These are phyloP conservation scores for Pelochelys cantorii DNA, from an alignment of 2,797 vertebrate species.

Conservation along the genomic window DNA sequence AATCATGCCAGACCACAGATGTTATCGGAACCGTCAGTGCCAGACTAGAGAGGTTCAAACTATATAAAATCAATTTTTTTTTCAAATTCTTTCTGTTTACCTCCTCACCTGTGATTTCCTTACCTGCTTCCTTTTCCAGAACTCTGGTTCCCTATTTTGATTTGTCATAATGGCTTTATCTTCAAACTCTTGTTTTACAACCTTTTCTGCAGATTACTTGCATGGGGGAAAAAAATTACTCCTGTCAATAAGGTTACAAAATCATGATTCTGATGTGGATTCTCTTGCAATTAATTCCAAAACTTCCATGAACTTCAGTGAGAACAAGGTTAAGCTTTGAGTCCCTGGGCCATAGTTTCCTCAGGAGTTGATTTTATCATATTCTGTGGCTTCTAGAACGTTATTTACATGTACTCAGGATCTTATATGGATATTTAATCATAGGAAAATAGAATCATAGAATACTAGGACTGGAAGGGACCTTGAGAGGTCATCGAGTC, in stretches of 20 bases:
- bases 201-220: background rate
- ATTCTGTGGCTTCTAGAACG: background rate
- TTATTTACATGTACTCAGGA: background rate
- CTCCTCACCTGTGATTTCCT: background rate
- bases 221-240: background rate
- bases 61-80: background rate
- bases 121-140: background rate
- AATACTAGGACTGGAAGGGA: too few relatives aligned
- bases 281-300: background rate
- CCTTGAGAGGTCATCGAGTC: too few relatives aligned
- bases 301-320: background rate
- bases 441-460: background rate
- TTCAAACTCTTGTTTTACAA: background rate
- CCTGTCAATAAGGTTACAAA: background rate
- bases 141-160: background rate
- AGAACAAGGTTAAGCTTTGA: background rate
- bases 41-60: too few relatives aligned
- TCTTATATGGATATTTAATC: background rate
- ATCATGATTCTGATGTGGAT: background rate
- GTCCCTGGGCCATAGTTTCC: background rate
- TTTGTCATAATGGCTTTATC: background rate
- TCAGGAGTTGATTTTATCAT: background rate
- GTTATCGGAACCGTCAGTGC: too few relatives aligned
- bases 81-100: background rate
- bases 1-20: too few relatives aligned